Evolutionary conservation across 2,888 invertebrate species (phyloP).

Genomic region (Brachypalpus laphriformis): DNA sequence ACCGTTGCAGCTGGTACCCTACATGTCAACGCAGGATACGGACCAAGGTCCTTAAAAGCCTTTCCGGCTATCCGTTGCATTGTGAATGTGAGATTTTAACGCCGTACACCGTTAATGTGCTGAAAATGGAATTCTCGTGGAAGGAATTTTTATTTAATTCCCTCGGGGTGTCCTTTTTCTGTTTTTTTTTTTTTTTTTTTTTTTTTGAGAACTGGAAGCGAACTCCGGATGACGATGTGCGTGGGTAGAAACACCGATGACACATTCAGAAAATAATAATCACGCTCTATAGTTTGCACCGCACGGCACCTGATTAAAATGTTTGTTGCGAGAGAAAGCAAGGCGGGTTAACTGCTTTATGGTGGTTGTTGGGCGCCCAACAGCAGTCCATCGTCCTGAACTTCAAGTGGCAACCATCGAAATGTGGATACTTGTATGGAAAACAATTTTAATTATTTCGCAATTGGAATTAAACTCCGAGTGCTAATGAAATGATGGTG

Average conservation of each 20-base stretch:
- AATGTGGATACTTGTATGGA: slow-evolving; percentile 11
- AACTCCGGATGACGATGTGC: neutral
- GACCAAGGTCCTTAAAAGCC: slow-evolving; percentile 4
- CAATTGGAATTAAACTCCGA: slow-evolving; percentile 67
- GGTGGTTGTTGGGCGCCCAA: slow-evolving; percentile 25
- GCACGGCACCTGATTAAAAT: slow-evolving; percentile 67
- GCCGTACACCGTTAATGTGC: slow-evolving; percentile 57
- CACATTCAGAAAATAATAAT: slow-evolving; percentile 55
- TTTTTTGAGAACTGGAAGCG: neutral
- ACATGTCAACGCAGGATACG: neutral
- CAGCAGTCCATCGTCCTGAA: slow-evolving; percentile 1
- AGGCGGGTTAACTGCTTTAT: slow-evolving; percentile 46
- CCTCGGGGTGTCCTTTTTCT: slow-evolving; percentile 22
- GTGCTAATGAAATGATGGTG: slow-evolving; percentile 68
- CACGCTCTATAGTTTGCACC: slow-evolving; percentile 66
- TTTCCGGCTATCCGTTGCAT: slow-evolving; percentile 11
- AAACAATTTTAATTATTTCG: slow-evolving; percentile 71
- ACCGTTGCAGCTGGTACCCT: slow-evolving; percentile 31
- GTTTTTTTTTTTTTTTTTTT: neutral
- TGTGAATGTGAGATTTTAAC: neutral
- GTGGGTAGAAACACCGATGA: neutral
- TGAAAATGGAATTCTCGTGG: slow-evolving; percentile 71
- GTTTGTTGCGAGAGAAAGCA: slow-evolving; percentile 47
- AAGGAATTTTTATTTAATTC: slow-evolving; percentile 68
- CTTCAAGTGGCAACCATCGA: slow-evolving; percentile 51